A percentile compares a stretch with the other conserved stretches of the same genome.
Conservation (phyloP, 2,888 invertebrate species). For the Oscheius sp. region DNA sequence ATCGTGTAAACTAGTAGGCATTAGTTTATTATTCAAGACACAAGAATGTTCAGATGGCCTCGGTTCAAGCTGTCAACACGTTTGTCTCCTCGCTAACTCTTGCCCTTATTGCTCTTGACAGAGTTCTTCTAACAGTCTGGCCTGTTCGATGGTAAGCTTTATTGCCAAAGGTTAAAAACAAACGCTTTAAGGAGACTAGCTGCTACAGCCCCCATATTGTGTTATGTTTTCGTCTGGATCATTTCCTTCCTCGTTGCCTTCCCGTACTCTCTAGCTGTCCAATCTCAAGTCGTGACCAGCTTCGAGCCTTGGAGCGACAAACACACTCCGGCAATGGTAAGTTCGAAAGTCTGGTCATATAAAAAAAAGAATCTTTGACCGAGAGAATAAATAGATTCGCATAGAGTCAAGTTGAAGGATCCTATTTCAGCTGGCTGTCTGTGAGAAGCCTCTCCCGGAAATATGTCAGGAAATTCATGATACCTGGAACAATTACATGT, state of each 20-base stretch:
- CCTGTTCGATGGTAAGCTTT: constrained; percentile 65
- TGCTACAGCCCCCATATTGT: constrained; percentile 68
- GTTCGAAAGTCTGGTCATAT: background rate
- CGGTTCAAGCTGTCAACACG: constrained; percentile 71
- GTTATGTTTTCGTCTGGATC: constrained; percentile 70
- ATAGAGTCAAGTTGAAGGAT: background rate
- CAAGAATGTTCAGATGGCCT: constrained; percentile 59
- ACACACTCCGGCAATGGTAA: constrained; percentile 49
- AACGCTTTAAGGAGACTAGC: constrained; percentile 61
- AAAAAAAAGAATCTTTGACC: background rate
- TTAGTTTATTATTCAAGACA: background rate
- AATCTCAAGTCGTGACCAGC: constrained; percentile 58
- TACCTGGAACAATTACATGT: constrained; percentile 62
- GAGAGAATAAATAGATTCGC: no score
- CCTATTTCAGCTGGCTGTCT: constrained; percentile 48
- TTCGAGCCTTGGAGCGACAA: constrained; percentile 65
- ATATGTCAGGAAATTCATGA: constrained; percentile 62
- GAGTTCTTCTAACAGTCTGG: constrained; percentile 70
- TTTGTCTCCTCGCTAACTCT: constrained; percentile 72
- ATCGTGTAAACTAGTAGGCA: constrained; percentile 66
- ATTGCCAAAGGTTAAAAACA: background rate
- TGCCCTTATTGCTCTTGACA: constrained; percentile 70
- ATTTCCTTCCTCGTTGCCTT: constrained; percentile 66
- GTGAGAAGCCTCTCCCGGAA: constrained; percentile 53
- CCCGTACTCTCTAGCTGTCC: constrained; percentile 70